These are phyloP conservation scores for Heterochromis multidens DNA, from an alignment of 2,113 vertebrate genomes.

Conservation along the genomic window DNA sequence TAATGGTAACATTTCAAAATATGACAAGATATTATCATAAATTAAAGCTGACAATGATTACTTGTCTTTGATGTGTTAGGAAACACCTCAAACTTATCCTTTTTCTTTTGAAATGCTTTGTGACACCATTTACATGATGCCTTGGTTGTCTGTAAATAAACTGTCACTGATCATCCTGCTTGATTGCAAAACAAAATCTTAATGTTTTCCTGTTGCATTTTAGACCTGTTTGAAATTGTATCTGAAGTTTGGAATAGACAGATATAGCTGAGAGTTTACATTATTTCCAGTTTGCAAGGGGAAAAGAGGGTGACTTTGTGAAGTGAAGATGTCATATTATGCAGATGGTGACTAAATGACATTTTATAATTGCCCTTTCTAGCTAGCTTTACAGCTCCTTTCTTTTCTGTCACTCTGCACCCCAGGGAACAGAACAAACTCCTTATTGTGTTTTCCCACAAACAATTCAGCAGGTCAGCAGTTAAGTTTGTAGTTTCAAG, in stretches of 20 bases:
- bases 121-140: neutral
- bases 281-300: neutral
- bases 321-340: neutral
- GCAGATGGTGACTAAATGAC: conserved; percentile 4
- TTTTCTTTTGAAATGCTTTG: neutral
- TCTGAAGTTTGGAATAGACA: neutral
- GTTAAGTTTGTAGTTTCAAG: neutral
- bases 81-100: too few relatives aligned
- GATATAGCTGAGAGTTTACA: neutral
- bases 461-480: neutral
- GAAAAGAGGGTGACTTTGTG: neutral
- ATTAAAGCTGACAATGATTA: neutral
- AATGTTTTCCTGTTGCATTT: neutral
- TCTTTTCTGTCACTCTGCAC: neutral
- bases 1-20: neutral
- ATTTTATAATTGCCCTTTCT: neutral
- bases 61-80: accelerated
- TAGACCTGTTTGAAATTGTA: neutral
- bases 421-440: neutral
- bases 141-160: neutral
- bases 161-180: neutral
- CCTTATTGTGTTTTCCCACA: neutral
- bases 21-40: neutral
- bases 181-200: neutral
- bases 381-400: neutral